Conservation (phyloP, 2,888 invertebrate species). For the Gerris lacustris region DNA sequence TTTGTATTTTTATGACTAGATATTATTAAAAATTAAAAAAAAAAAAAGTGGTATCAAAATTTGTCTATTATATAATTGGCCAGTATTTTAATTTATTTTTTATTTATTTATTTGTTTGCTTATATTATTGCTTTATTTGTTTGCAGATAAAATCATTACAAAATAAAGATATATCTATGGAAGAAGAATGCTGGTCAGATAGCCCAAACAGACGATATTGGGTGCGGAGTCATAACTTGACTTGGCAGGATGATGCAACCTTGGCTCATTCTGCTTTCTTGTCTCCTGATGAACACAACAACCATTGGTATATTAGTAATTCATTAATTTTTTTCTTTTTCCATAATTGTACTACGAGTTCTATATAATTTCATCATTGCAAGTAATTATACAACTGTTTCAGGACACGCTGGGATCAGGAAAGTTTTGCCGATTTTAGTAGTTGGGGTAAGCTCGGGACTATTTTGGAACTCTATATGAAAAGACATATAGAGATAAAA, state of each 20-base stretch:
- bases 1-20: no score
- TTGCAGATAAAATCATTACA: not conserved
- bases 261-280: conserved; percentile 21
- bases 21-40: no score
- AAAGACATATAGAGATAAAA: conserved; percentile 16
- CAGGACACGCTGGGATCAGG: conserved; percentile 24
- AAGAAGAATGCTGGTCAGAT: conserved; percentile 24
- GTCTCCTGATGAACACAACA: conserved; percentile 18
- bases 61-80: no score
- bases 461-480: conserved; percentile 22
- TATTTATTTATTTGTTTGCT: no score
- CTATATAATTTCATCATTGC: no score
- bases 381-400: not conserved
- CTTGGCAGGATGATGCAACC: conserved; percentile 21
- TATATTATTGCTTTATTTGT: no score
- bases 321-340: no score
- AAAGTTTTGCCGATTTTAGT: conserved; percentile 20
- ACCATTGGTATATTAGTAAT: conserved; percentile 10
- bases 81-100: no score
- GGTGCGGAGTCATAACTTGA: conserved; percentile 22
- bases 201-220: conserved; percentile 18
- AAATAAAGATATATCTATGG: conserved; percentile 10
- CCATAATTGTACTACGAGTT: no score
- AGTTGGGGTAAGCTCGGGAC: conserved; percentile 21
- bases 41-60: no score